phyloP scores from a whole-genome alignment of 1,140 invertebrate species.

The Bombus pyrosoma region DNA sequence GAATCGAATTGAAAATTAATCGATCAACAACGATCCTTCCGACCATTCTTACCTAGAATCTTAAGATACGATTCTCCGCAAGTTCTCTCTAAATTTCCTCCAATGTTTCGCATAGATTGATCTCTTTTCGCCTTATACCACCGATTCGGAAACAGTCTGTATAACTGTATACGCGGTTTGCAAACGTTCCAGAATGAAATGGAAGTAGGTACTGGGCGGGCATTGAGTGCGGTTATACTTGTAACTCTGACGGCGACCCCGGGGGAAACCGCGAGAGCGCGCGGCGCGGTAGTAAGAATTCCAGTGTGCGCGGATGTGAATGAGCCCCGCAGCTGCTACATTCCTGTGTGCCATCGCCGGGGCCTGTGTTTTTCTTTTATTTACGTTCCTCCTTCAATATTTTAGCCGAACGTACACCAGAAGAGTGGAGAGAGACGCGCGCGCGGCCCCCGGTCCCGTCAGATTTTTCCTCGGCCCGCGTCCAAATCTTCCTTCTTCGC shows the following conservation, averaged over 20 bases:
- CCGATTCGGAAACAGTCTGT: background rate
- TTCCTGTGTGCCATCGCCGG: constrained; percentile 78
- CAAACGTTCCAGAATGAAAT: constrained; percentile 73
- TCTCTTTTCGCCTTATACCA: background rate
- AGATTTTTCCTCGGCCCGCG: constrained; percentile 48
- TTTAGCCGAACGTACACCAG: constrained; percentile 41
- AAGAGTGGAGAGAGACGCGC: background rate
- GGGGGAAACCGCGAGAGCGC: constrained; percentile 60
- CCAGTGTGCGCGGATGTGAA: constrained; percentile 78
- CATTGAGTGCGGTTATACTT: constrained; percentile 76
- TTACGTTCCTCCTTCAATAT: constrained; percentile 66
- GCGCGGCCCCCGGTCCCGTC: background rate
- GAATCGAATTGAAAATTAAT: background rate
- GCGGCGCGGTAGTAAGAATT: constrained; percentile 78
- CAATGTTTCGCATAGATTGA: background rate
- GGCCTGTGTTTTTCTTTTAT: constrained; percentile 71
- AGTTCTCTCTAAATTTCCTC: no score
- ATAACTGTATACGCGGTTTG: constrained; percentile 37
- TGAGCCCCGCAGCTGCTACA: constrained; percentile 81
- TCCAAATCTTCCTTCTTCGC: constrained; percentile 25
- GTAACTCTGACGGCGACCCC: constrained; percentile 76
- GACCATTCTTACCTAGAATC: no score
- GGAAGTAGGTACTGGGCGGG: constrained; percentile 71
- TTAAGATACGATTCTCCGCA: no score
- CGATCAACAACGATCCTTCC: no score